Conservation (phyloP, 2,797 vertebrate species). For the Sebastes hopkinsi region DNA sequence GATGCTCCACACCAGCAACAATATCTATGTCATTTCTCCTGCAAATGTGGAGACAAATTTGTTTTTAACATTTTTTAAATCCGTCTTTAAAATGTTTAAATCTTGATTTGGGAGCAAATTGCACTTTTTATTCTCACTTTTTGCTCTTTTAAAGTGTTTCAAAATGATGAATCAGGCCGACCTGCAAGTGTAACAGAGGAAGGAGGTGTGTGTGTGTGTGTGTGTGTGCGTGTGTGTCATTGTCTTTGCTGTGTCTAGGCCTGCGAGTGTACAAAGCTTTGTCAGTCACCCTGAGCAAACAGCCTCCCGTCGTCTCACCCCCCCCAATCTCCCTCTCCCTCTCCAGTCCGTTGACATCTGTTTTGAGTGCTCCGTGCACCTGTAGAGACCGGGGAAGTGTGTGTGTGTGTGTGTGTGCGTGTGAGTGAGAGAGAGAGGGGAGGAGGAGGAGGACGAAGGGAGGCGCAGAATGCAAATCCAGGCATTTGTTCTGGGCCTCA, state of each 20-base stretch:
- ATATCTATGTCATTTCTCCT: neutral
- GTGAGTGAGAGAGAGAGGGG: slow-evolving; percentile 14
- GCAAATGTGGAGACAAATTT: neutral
- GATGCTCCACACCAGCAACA: neutral
- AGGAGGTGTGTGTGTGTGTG: slow-evolving; percentile 15
- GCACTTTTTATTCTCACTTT: neutral
- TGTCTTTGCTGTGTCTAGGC: slow-evolving; percentile 84
- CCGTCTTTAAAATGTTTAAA: neutral
- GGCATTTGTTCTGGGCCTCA: slow-evolving; percentile 77
- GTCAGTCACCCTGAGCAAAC: slow-evolving; percentile 87
- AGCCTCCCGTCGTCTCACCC: slow-evolving; percentile 76
- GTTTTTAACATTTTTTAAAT: neutral
- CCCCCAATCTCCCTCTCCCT: slow-evolving; percentile 22
- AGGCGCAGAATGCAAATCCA: slow-evolving; percentile 86
- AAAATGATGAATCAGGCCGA: neutral
- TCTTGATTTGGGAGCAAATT: neutral
- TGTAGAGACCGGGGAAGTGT: slow-evolving; percentile 84
- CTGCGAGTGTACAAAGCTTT: slow-evolving; percentile 78
- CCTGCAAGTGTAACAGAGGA: slow-evolving; percentile 68
- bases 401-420: slow-evolving; percentile 68
- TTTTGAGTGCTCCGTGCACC: slow-evolving; percentile 93
- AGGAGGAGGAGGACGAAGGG: slow-evolving; percentile 36
- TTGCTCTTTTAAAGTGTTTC: neutral
- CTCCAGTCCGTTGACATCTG: slow-evolving; percentile 92
- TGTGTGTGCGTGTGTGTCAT: slow-evolving; percentile 62